A percentile compares a stretch with the other conserved stretches of the same genome.
phyloP scores from a whole-genome alignment of 2,113 vertebrate species.

The Ariopsis seemanni region DNA sequence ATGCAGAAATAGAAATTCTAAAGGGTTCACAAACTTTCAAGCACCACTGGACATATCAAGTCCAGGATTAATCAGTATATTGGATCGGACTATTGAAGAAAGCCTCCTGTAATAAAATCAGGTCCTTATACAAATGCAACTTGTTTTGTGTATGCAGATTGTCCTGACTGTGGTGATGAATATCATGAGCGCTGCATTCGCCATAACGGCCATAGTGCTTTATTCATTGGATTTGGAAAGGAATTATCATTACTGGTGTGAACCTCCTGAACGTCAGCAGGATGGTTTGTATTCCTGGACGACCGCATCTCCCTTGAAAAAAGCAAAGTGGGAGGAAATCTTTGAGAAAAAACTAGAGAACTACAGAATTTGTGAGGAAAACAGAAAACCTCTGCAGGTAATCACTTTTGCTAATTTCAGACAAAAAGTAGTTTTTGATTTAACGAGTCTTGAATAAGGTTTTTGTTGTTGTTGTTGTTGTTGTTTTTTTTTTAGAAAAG shows the following conservation, averaged over 20 bases:
- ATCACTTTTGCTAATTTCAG: neutral
- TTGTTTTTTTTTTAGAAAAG: neutral
- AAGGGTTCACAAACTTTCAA: no score
- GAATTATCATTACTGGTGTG: rapidly evolving
- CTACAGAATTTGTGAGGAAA: neutral
- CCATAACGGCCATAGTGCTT: conserved; percentile 59
- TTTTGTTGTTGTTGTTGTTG: neutral
- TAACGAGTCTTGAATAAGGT: neutral
- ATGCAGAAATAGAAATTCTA: no score
- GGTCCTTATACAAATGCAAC: neutral
- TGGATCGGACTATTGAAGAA: neutral
- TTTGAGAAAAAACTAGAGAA: neutral
- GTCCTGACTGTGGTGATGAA: conserved; percentile 56
- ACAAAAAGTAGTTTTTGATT: neutral
- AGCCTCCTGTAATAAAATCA: neutral
- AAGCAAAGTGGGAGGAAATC: neutral
- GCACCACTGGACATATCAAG: neutral
- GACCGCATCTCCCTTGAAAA: neutral
- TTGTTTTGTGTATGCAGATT: conserved; percentile 51
- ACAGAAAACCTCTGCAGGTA: neutral
- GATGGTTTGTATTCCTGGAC: rapidly evolving
- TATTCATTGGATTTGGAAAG: conserved; percentile 8
- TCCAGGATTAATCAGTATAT: neutral
- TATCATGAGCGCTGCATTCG: conserved; percentile 51
- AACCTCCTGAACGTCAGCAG: neutral